A percentile compares a stretch with the other conserved stretches of the same genome.
These are phyloP conservation scores for Ophion ellenae DNA, from an alignment of 2,888 invertebrate genomes.

Conservation along the genomic window DNA sequence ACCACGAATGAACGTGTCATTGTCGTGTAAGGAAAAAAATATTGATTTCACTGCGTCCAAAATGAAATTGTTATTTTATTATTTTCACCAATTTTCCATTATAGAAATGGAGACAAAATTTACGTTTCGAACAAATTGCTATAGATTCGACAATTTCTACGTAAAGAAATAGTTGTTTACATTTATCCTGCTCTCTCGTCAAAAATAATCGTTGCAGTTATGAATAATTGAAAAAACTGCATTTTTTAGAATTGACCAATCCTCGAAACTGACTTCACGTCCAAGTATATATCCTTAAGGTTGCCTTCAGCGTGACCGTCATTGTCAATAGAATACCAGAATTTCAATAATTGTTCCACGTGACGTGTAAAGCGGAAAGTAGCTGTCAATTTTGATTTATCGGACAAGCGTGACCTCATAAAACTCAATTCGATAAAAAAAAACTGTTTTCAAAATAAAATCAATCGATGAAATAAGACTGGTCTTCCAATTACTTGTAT, in stretches of 20 bases:
- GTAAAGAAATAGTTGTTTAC: background rate
- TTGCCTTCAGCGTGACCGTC: background rate
- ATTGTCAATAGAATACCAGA: slow-evolving; percentile 2
- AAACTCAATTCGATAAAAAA: background rate
- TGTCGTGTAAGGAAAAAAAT: background rate
- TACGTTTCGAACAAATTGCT: background rate
- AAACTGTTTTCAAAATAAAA: background rate
- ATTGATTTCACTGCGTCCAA: background rate
- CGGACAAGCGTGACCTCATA: background rate
- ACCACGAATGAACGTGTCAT: background rate
- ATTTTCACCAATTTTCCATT: background rate
- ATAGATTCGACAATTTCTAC: background rate
- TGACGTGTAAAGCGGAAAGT: background rate
- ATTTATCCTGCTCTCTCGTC: background rate
- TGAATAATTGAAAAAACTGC: background rate
- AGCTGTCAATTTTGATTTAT: background rate
- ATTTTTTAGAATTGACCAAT: background rate
- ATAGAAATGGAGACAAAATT: background rate
- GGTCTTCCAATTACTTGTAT: background rate
- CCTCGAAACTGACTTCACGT: background rate
- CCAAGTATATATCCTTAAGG: background rate
- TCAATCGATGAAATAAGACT: background rate
- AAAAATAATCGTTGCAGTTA: background rate
- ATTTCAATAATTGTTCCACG: background rate
- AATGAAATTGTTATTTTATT: background rate